Percentiles rank a stretch among this genome's conserved stretches.
Evolutionary conservation across 2,797 vertebrate species (phyloP).

Genomic region (Pseudochirops cupreus): DNA sequence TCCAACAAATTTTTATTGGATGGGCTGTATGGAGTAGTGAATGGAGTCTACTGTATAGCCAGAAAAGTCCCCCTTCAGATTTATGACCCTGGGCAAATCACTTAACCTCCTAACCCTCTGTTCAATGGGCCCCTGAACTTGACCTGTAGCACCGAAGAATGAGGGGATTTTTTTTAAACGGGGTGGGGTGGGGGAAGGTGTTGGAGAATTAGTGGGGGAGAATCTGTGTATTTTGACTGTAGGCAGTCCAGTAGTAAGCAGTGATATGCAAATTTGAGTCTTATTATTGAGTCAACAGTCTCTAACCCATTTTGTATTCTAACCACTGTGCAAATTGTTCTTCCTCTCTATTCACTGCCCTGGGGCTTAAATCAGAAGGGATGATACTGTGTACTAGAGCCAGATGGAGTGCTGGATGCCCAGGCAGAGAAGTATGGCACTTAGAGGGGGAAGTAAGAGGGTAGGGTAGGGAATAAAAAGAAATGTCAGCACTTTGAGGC

Average conservation of each 20-base stretch:
- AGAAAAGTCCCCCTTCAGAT: not conserved
- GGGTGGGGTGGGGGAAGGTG: not conserved
- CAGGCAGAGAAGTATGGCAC: not conserved
- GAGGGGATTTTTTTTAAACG: slow-evolving; percentile 51
- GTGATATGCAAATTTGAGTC: slow-evolving; percentile 58
- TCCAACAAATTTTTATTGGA: not conserved
- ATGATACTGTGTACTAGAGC: not conserved
- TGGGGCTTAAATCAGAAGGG: slow-evolving; percentile 5
- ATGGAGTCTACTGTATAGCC: not conserved
- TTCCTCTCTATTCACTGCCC: slow-evolving; percentile 16
- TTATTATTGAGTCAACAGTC: slow-evolving; percentile 3
- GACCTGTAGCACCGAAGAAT: not conserved
- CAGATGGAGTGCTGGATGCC: not conserved
- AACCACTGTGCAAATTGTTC: not conserved
- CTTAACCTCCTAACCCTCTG: not conserved
- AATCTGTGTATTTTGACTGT: slow-evolving; percentile 23
- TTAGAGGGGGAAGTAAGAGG: slow-evolving; percentile 16
- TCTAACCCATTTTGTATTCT: slow-evolving; percentile 17
- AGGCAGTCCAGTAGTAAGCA: slow-evolving; percentile 45
- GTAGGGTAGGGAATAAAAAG: not conserved
- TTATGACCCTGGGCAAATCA: not conserved
- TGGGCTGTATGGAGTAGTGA: not conserved
- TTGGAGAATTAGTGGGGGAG: not conserved
- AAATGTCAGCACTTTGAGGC: slow-evolving; percentile 38
- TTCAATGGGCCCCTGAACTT: not conserved